These are phyloP conservation scores for Arvicanthis niloticus DNA, from an alignment of 2,113 vertebrate species.

Conservation along the genomic window DNA sequence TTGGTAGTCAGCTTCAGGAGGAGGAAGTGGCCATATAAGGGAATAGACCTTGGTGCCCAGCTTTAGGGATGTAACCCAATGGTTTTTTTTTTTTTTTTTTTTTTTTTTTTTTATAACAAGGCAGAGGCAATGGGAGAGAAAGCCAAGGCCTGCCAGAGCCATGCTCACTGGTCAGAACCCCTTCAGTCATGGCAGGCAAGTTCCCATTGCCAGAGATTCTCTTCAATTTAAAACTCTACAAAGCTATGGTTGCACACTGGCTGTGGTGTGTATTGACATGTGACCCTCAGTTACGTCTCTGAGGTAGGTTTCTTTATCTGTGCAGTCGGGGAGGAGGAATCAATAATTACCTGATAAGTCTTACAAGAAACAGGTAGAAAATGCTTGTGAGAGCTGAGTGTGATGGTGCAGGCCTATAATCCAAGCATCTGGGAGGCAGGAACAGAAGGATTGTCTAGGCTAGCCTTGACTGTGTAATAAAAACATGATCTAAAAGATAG, in stretches of 20 bases:
- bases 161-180: too few relatives aligned
- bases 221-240: neutral
- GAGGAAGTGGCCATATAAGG: neutral
- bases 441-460: neutral
- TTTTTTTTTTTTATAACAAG: neutral
- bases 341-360: neutral
- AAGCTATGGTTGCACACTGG: neutral
- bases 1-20: too few relatives aligned
- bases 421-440: neutral
- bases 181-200: neutral
- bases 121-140: neutral
- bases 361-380: neutral
- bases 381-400: neutral
- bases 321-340: too few relatives aligned
- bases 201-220: neutral
- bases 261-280: neutral
- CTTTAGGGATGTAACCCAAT: neutral
- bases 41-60: neutral
- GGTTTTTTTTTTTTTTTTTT: neutral
- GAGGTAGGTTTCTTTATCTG: neutral
- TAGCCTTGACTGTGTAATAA: neutral
- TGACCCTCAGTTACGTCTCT: neutral
- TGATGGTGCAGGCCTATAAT: neutral
- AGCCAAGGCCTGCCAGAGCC: neutral
- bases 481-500: neutral